Conservation (phyloP, 2,797 vertebrate species). For the Chelidonichthys spinosus region DNA sequence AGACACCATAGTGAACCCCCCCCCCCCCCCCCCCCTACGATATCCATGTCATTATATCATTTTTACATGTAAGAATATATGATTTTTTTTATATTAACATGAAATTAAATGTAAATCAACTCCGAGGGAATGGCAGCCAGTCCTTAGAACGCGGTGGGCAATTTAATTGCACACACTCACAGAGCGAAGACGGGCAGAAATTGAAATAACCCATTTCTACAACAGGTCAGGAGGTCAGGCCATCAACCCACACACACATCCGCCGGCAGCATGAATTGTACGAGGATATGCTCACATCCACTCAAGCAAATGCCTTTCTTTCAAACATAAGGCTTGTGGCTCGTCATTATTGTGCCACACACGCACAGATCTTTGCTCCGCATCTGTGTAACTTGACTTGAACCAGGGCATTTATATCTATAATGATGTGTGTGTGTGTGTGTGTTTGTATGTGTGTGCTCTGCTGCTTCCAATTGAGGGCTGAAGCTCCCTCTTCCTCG, state of each 20-base stretch:
- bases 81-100: conserved; percentile 59
- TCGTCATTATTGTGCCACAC: conserved; percentile 5
- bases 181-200: conserved; percentile 11
- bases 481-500: not conserved
- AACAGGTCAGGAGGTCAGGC: conserved; percentile 47
- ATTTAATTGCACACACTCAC: conserved; percentile 48
- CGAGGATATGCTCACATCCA: conserved; percentile 13
- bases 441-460: not conserved
- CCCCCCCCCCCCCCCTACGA: conserved; percentile 33
- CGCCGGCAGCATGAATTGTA: not conserved
- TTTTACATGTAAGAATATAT: conserved; percentile 86
- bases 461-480: not conserved
- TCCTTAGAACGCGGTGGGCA: conserved; percentile 69
- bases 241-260: conserved; percentile 23
- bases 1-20: not conserved
- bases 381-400: not conserved
- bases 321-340: conserved; percentile 9
- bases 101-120: conserved; percentile 77
- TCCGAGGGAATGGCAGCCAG: conserved; percentile 77
- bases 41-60: conserved; percentile 83
- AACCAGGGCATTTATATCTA: not conserved
- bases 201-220: conserved; percentile 28
- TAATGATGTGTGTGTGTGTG: not conserved
- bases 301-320: not conserved
- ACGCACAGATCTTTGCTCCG: not conserved